phyloP scores from a whole-genome alignment of 2,888 invertebrate genomes.

The Drepanosiphum platanoidis region DNA sequence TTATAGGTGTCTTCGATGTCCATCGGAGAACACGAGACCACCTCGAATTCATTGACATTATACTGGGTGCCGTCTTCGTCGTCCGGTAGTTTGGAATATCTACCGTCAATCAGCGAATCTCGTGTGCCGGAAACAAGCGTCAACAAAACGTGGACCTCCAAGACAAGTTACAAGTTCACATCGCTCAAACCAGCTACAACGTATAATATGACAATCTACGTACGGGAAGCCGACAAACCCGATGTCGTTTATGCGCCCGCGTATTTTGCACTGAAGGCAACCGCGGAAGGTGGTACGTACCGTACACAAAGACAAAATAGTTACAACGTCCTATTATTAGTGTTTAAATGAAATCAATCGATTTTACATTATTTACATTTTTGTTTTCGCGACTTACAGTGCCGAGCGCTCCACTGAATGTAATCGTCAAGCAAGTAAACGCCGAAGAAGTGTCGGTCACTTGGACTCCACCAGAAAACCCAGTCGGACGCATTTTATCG shows the following conservation, averaged over 20 bases:
- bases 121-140: conserved; percentile 67
- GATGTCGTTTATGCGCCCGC: conserved; percentile 73
- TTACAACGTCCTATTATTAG: neutral
- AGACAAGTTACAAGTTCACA: conserved; percentile 73
- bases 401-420: conserved; percentile 76
- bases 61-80: conserved; percentile 63
- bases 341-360: neutral
- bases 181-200: conserved; percentile 76
- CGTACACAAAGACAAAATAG: neutral
- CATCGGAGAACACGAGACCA: conserved; percentile 49
- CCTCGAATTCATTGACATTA: conserved; percentile 33
- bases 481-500: conserved; percentile 73
- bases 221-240: conserved; percentile 68
- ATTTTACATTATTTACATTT: neutral
- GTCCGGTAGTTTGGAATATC: conserved; percentile 58
- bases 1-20: conserved; percentile 44
- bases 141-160: conserved; percentile 74
- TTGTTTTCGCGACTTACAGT: conserved; percentile 67
- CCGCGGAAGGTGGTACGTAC: conserved; percentile 74
- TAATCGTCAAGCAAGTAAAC: conserved; percentile 75
- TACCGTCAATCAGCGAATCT: conserved; percentile 74
- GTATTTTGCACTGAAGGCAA: conserved; percentile 73
- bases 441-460: conserved; percentile 74
- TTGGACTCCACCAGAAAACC: conserved; percentile 76
- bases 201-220: conserved; percentile 85